These are phyloP conservation scores for Apostichopus parvimensis DNA, from an alignment of 35 echinoderm and acorn worm genomes.

Conservation along the genomic window DNA sequence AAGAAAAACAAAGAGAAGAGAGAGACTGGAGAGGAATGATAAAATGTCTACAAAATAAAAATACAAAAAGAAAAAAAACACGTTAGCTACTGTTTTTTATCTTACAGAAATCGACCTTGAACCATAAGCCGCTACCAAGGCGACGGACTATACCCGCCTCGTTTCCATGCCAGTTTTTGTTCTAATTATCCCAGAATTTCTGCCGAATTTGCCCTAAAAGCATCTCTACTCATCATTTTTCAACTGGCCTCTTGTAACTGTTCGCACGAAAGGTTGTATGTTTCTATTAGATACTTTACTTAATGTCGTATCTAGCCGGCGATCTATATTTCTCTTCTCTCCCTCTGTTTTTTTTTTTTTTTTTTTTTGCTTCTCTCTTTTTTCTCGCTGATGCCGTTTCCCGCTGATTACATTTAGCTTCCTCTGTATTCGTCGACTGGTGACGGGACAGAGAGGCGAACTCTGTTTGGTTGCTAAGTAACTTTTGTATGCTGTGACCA, in stretches of 20 bases:
- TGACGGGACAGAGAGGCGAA: slow-evolving; percentile 44
- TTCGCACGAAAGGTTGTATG: slow-evolving; percentile 31
- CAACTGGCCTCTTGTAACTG: slow-evolving; percentile 26
- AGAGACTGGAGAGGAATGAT: neutral
- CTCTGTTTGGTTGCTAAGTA: slow-evolving; percentile 45
- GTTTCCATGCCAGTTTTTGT: slow-evolving; percentile 41
- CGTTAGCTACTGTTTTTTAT: neutral
- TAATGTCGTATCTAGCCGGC: slow-evolving; percentile 33
- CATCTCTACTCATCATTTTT: slow-evolving; percentile 45
- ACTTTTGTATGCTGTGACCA: slow-evolving; percentile 55
- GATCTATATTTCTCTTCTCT: slow-evolving; percentile 15
- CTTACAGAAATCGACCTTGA: slow-evolving; percentile 35
- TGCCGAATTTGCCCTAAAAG: slow-evolving; percentile 59
- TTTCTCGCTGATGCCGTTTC: slow-evolving; percentile 4
- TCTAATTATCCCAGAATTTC: slow-evolving; percentile 59
- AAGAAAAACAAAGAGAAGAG: neutral
- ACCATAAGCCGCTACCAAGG: slow-evolving; percentile 46
- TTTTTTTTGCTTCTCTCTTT: neutral
- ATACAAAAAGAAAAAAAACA: neutral
- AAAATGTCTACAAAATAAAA: neutral
- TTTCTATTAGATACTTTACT: slow-evolving; percentile 46
- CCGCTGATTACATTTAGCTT: slow-evolving; percentile 47
- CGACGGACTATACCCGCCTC: slow-evolving; percentile 28
- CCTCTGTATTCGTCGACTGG: neutral
- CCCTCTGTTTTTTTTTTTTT: neutral